A percentile compares a stretch with the other conserved stretches of the same genome.
These are phyloP conservation scores for Cotesia typhae DNA, from an alignment of 1,140 invertebrate genomes.

Conservation along the genomic window DNA sequence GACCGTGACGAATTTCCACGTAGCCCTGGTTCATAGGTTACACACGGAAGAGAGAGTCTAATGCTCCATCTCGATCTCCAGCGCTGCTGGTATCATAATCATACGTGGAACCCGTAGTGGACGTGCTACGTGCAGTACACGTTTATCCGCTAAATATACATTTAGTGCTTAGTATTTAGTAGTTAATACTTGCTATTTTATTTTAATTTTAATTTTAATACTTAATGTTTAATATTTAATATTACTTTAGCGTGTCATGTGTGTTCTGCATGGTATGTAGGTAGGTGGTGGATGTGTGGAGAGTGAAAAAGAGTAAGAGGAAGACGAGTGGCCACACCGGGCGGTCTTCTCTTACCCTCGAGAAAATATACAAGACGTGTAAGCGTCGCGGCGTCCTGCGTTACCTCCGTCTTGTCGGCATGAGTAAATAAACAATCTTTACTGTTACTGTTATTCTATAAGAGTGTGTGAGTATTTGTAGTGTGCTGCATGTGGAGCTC, in stretches of 20 bases:
- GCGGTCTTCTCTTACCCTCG: conserved; percentile 52
- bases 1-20: conserved; percentile 27
- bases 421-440: conserved; percentile 62
- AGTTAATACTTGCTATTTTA: no score
- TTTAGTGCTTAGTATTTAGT: no score
- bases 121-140: not conserved
- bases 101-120: not conserved
- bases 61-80: no score
- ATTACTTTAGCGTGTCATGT: no score
- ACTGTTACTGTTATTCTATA: not conserved
- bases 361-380: conserved; percentile 63
- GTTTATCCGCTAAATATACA: not conserved
- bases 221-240: no score
- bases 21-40: conserved; percentile 18
- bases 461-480: conserved; percentile 32
- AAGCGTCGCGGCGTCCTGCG: conserved; percentile 63
- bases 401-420: conserved; percentile 58
- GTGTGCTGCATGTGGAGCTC: conserved; percentile 17
- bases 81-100: not conserved
- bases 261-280: not conserved
- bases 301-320: not conserved
- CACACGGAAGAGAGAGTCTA: not conserved
- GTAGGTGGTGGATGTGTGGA: not conserved
- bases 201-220: no score
- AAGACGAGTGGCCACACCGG: conserved; percentile 38